phyloP scores from a whole-genome alignment of 2,888 invertebrate species.

The Eretmocerus hayati region DNA sequence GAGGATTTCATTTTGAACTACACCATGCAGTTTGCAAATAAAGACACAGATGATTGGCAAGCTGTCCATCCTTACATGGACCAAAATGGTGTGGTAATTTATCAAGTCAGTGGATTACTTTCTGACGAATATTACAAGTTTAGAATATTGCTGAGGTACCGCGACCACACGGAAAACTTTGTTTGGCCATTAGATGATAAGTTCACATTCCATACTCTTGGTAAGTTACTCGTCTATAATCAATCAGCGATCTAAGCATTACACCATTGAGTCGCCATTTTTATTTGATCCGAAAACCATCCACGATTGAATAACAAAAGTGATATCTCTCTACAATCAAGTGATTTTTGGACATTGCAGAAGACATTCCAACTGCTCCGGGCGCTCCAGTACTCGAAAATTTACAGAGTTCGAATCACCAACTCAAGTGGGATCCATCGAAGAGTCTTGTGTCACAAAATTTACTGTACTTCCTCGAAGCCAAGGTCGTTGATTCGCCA shows the following conservation, averaged over 20 bases:
- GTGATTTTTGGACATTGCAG: conserved; percentile 40
- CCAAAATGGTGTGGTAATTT: conserved; percentile 31
- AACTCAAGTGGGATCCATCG: conserved; percentile 76
- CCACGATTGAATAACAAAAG: background rate
- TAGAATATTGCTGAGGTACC: conserved; percentile 60
- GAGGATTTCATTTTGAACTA: conserved; percentile 47
- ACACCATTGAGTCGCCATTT: no score
- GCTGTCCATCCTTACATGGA: conserved; percentile 28
- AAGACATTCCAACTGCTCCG: conserved; percentile 73
- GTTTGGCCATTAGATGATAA: conserved; percentile 66
- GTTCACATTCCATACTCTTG: conserved; percentile 70
- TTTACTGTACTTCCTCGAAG: conserved; percentile 69
- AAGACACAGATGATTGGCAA: conserved; percentile 48
- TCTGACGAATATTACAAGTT: conserved; percentile 76
- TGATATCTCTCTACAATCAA: background rate
- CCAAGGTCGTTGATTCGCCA: conserved; percentile 43
- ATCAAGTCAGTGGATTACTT: conserved; percentile 49
- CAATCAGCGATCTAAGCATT: no score
- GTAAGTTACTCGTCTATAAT: conserved; percentile 49
- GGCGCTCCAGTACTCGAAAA: conserved; percentile 69
- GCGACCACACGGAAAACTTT: conserved; percentile 54
- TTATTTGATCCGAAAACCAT: no score
- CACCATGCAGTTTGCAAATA: conserved; percentile 50
- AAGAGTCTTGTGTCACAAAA: conserved; percentile 71
- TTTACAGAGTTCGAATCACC: conserved; percentile 65